Conservation (phyloP, 2,888 invertebrate species). For the Dryobotodes eremita region DNA sequence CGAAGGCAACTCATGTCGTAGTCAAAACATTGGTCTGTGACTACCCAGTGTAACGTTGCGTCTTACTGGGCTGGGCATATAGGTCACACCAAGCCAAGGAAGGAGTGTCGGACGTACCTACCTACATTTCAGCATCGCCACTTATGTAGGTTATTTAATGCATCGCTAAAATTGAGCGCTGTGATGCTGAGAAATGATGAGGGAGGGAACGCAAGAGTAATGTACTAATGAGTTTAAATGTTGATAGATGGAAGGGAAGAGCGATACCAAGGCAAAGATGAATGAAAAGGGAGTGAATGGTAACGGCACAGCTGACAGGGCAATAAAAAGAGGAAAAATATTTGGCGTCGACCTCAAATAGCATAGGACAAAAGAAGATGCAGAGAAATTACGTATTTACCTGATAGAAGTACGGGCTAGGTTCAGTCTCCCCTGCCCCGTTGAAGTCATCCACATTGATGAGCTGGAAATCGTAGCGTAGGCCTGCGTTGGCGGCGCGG, state of each 20-base stretch:
- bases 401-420: constrained; percentile 99
- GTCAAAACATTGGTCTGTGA: background rate
- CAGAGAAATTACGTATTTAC: constrained; percentile 82
- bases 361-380: background rate
- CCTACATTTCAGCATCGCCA: background rate
- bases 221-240: background rate
- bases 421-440: constrained; percentile 98
- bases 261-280: background rate
- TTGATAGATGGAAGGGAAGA: background rate
- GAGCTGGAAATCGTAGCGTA: constrained; percentile 97
- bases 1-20: background rate
- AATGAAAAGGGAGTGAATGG: background rate
- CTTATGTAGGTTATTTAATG: background rate
- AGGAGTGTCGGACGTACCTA: background rate
- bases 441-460: constrained; percentile 99
- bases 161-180: background rate
- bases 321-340: background rate
- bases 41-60: background rate
- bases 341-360: background rate
- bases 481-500: constrained; percentile 97
- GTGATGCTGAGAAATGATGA: background rate
- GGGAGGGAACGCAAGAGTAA: background rate
- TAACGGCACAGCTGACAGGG: background rate
- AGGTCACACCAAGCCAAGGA: background rate
- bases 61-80: background rate